Conservation (phyloP, 1,140 invertebrate species). For the Polyergus mexicanus region DNA sequence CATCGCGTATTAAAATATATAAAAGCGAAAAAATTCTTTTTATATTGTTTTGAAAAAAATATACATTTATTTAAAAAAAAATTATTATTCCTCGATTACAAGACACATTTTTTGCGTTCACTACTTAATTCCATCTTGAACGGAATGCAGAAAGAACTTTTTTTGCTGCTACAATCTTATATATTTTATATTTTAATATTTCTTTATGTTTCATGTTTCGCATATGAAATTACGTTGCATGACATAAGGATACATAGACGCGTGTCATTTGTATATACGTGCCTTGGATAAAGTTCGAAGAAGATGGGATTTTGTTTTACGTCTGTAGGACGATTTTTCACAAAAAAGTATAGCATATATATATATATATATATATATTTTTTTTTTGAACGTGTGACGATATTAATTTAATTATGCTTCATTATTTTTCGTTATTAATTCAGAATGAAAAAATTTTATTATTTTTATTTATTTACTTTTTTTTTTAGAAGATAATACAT, state of each 20-base stretch:
- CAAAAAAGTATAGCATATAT: neutral
- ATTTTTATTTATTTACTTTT: too few relatives aligned
- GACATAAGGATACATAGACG: conserved; percentile 11
- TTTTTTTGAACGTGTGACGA: neutral
- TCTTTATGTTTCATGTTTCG: conserved; percentile 4
- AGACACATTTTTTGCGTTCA: neutral
- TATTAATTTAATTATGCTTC: neutral
- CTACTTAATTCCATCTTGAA: neutral
- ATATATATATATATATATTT: too few relatives aligned
- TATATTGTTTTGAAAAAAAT: neutral
- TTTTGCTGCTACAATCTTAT: neutral
- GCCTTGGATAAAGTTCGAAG: neutral
- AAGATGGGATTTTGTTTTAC: conserved; percentile 54
- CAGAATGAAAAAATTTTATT: too few relatives aligned
- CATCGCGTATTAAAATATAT: neutral
- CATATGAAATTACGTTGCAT: neutral
- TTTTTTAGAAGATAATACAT: too few relatives aligned
- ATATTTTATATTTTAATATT: conserved; percentile 24
- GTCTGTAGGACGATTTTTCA: conserved; percentile 17
- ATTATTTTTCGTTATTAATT: neutral
- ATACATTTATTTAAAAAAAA: neutral
- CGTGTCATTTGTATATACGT: conserved; percentile 3
- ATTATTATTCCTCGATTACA: neutral
- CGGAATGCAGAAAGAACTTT: neutral
- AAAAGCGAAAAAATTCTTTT: neutral